phyloP scores from a whole-genome alignment of 2,797 vertebrate species.

The Coendou prehensilis region DNA sequence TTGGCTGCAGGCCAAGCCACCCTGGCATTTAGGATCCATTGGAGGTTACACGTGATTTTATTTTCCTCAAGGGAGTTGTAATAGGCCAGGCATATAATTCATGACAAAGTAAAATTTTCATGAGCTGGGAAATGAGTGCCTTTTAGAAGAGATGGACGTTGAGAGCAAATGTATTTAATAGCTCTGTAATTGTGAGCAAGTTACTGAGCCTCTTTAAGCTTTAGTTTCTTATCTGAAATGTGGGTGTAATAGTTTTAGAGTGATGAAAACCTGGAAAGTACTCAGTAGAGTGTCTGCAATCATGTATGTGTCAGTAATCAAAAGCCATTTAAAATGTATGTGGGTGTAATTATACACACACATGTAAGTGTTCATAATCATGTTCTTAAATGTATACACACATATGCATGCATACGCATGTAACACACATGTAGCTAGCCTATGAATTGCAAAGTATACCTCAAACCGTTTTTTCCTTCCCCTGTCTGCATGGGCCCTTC shows the following conservation, averaged over 20 bases:
- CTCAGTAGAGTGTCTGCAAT: constrained; percentile 6
- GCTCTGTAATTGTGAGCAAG: constrained; percentile 46
- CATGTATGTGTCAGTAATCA: constrained; percentile 31
- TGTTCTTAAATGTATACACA: not conserved
- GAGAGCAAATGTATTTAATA: constrained; percentile 2
- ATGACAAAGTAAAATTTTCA: constrained; percentile 49
- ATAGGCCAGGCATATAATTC: not conserved
- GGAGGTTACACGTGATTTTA: not conserved
- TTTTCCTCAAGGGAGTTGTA: not conserved
- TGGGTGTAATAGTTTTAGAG: not conserved
- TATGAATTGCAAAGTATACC: not conserved
- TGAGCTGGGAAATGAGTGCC: not conserved
- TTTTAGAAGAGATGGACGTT: not conserved
- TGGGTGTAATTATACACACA: not conserved
- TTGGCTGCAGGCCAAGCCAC: not conserved
- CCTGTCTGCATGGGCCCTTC: not conserved
- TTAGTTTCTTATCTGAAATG: constrained; percentile 66
- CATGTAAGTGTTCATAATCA: not conserved
- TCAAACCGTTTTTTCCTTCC: not conserved
- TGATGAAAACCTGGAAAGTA: constrained; percentile 6
- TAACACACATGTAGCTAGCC: not conserved
- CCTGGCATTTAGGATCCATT: constrained; percentile 12
- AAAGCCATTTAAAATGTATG: constrained; percentile 18
- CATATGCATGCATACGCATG: not conserved
- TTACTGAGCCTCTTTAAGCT: not conserved